Percentiles rank a stretch among this genome's conserved stretches.
phyloP scores from a whole-genome alignment of 2,797 vertebrate genomes.

The Cyclopterus lumpus region DNA sequence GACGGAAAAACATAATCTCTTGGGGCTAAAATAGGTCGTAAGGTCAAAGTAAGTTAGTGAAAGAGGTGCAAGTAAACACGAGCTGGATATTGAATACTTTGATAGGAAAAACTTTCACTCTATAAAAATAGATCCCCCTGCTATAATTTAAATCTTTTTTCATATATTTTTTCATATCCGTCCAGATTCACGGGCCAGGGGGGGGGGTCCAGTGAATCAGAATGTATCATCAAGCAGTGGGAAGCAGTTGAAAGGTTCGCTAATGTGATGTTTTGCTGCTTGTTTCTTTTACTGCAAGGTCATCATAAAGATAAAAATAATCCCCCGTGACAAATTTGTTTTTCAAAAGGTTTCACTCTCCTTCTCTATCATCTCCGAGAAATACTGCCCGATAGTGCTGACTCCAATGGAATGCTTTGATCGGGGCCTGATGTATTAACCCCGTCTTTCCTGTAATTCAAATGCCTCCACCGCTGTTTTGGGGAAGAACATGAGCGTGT shows the following conservation, averaged over 20 bases:
- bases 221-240: slow-evolving; percentile 68
- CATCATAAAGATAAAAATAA: slow-evolving; percentile 85
- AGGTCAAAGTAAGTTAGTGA: background rate
- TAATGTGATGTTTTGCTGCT: slow-evolving; percentile 79
- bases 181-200: slow-evolving; percentile 56
- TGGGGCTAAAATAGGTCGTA: slow-evolving; percentile 41
- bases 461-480: slow-evolving; percentile 77
- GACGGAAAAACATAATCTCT: slow-evolving; percentile 11
- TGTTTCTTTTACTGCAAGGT: slow-evolving; percentile 84
- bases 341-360: slow-evolving; percentile 83
- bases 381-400: slow-evolving; percentile 81
- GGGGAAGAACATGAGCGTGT: slow-evolving; percentile 60
- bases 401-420: slow-evolving; percentile 79
- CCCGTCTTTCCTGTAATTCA: slow-evolving; percentile 82
- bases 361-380: slow-evolving; percentile 80
- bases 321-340: slow-evolving; percentile 84
- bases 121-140: slow-evolving; percentile 33
- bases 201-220: slow-evolving; percentile 54
- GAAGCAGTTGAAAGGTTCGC: slow-evolving; percentile 70
- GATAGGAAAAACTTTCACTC: slow-evolving; percentile 25
- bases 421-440: slow-evolving; percentile 82
- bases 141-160: slow-evolving; percentile 62
- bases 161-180: slow-evolving; percentile 62
- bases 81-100: slow-evolving; percentile 35
- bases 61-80: slow-evolving; percentile 41